These are phyloP conservation scores for Limnephilus lunatus DNA, from an alignment of 2,888 invertebrate species.

Conservation along the genomic window DNA sequence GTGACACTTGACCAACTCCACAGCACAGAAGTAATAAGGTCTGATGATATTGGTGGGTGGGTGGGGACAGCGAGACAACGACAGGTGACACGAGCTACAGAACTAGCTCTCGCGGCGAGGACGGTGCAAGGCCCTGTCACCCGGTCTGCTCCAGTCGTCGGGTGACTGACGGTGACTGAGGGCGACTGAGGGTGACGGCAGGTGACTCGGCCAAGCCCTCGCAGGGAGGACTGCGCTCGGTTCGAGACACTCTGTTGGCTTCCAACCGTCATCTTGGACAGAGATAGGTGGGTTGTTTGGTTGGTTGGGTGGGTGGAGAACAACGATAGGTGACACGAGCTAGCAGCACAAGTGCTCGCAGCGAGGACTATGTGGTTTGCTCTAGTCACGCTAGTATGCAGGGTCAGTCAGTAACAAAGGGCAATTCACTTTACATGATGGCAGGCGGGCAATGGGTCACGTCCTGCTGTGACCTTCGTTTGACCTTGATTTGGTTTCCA, in stretches of 20 bases:
- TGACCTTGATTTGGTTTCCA: conserved; percentile 90
- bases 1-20: not conserved
- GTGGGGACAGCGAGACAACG: not conserved
- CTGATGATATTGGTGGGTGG: not conserved
- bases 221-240: too few species aligned
- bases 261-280: not conserved
- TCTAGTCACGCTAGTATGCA: conserved; percentile 14
- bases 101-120: conserved; percentile 6
- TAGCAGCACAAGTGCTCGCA: conserved; percentile 26
- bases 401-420: conserved; percentile 32
- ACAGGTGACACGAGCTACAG: not conserved
- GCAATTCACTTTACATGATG: conserved; percentile 51
- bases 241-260: not conserved
- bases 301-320: not conserved
- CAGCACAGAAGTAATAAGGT: not conserved
- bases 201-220: not conserved
- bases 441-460: conserved; percentile 80
- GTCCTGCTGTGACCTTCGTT: conserved; percentile 83
- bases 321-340: conserved; percentile 9
- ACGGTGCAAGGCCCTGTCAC: not conserved
- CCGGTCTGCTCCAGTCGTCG: not conserved
- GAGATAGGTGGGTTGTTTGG: not conserved
- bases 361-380: conserved; percentile 17
- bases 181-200: not conserved
- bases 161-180: too few species aligned